These are phyloP conservation scores for Alectura lathami DNA, from an alignment of 2,113 vertebrate species.

Conservation along the genomic window DNA sequence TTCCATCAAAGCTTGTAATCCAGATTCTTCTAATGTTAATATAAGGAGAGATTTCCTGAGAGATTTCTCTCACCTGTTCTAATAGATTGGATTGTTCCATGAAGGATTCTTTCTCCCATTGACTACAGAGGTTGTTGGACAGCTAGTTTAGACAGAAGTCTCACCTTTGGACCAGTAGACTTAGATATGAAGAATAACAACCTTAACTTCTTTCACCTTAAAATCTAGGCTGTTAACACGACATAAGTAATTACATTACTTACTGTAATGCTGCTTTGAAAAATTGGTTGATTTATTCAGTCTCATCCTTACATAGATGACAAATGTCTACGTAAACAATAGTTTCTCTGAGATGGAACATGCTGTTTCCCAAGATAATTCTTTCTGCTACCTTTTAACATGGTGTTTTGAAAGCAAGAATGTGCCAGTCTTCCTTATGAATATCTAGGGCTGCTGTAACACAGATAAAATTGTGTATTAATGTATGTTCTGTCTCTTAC, in stretches of 20 bases:
- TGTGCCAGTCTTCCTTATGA: background rate
- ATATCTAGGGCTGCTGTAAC: background rate
- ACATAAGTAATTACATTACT: background rate
- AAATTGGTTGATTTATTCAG: background rate
- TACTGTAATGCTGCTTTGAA: background rate
- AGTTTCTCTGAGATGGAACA: background rate
- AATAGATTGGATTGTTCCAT: background rate
- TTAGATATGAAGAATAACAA: background rate
- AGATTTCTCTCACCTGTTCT: background rate
- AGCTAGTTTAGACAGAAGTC: background rate
- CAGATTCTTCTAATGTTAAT: background rate
- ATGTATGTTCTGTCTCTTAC: background rate
- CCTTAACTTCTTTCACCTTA: background rate
- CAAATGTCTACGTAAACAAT: background rate
- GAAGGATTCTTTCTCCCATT: background rate
- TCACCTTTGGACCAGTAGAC: background rate
- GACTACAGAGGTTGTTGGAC: background rate
- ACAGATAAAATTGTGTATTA: background rate
- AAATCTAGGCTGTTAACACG: background rate
- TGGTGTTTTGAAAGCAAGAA: background rate
- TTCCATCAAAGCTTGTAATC: background rate
- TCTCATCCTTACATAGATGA: background rate
- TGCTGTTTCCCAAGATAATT: background rate
- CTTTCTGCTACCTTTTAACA: background rate
- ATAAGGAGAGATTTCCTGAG: background rate